Base-by-base conservation (phyloP, 2,113 vertebrate species). In the Beaufortia kweichowensis region DNA sequence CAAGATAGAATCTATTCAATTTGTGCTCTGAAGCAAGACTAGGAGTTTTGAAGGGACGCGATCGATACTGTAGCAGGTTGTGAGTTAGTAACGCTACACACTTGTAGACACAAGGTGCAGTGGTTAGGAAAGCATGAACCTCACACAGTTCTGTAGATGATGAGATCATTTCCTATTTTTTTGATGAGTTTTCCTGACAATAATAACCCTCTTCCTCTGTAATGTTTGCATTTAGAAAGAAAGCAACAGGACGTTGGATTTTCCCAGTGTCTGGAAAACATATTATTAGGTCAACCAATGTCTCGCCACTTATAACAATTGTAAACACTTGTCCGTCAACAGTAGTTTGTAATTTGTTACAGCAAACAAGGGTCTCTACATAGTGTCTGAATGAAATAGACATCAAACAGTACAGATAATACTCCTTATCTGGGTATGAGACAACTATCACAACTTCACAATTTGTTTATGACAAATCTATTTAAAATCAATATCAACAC, bases 391-490 rank as follows among this genome's bases (percentile, higher is more conserved):
- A 28, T 23, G n/a, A 8, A 5, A 50, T 12, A 46, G 41, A 31
- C 43, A 68, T 50, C 6, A 24, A 23, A 66, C 19, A 21, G 10
- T 39, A 41, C 21, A 26, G n/a, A 21, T 14, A 24, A 4, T 56
- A 28, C 21, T 26, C 15, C 28, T 17, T 15, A 29, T 23, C 29
- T 63, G 60, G 39, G 35, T 6, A 50, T 59, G 62, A 75, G 59
- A 69, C 55, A 61, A 24, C 39, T 50, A 14, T n/a, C n/a, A 56
- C 78, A 56, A 78, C 78, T 57, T 69, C 56, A 75, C 78, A 64
- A 78, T 11, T 9, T 55, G 21, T 26, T 75, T 68, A 7, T 63
- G 15, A 41, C 21, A 14, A 35, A 8, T 29, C 24, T 53, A 53
- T 46, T 77, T 67, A 64, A 66, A 33, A 61, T 29, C 59, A 19